A percentile compares a stretch with the other conserved stretches of the same genome.
These are phyloP conservation scores for Raja brachyura DNA, from an alignment of 2,113 vertebrate species.

Conservation along the genomic window DNA sequence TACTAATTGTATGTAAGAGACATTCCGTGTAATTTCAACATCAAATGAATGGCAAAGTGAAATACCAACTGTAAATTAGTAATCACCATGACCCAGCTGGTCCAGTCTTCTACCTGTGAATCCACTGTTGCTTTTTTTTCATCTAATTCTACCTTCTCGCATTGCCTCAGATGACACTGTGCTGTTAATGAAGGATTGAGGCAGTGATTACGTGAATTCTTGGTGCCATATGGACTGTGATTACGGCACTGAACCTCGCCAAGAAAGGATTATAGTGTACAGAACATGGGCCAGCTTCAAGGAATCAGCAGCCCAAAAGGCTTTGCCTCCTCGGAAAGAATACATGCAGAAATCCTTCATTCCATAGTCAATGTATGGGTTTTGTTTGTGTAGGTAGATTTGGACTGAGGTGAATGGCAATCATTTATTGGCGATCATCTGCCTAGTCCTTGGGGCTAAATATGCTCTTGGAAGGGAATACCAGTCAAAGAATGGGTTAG, in stretches of 20 bases:
- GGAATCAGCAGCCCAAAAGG: neutral
- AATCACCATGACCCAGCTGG: neutral
- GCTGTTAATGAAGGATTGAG: neutral
- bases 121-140: neutral
- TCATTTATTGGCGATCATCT: too few relatives aligned
- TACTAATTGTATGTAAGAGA: neutral
- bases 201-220: neutral
- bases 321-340: neutral
- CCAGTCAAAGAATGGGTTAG: neutral
- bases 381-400: neutral
- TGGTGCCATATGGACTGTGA: neutral
- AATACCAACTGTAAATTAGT: neutral
- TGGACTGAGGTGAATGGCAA: neutral
- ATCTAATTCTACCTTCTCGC: neutral
- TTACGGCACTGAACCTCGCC: neutral
- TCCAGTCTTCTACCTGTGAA: too few relatives aligned
- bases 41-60: neutral
- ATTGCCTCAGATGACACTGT: neutral
- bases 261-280: neutral
- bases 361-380: neutral
- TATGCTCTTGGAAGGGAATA: neutral
- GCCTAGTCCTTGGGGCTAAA: too few relatives aligned
- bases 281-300: neutral
- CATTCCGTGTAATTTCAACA: neutral
- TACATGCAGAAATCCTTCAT: neutral